Evolutionary conservation across 1,140 invertebrate genomes (phyloP).

Genomic region (Uloborus diversus): DNA sequence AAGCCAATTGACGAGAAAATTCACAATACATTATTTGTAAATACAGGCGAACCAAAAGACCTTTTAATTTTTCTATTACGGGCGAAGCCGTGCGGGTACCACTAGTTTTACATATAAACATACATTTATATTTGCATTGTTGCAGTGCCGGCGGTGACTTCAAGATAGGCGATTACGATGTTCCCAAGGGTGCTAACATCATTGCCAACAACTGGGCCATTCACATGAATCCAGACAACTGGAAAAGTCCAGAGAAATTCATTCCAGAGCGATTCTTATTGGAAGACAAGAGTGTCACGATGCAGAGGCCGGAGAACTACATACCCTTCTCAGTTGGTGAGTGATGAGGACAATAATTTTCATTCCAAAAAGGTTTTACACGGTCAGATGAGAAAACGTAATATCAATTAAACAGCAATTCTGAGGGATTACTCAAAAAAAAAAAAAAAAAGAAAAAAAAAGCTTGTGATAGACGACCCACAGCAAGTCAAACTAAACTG

Average conservation of each 20-base stretch:
- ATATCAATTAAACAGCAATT: not conserved
- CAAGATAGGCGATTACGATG: slow-evolving; percentile 60
- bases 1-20: too few relatives aligned
- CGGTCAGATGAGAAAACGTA: not conserved
- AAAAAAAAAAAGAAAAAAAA: not conserved
- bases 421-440: not conserved
- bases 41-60: not conserved
- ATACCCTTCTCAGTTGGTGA: not conserved
- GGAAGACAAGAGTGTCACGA: slow-evolving; percentile 46
- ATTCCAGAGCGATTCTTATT: slow-evolving; percentile 73
- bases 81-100: not conserved
- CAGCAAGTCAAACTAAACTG: too few relatives aligned
- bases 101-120: not conserved
- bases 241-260: slow-evolving; percentile 76
- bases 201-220: slow-evolving; percentile 75
- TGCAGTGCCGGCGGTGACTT: slow-evolving; percentile 25
- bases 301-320: not conserved
- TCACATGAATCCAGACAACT: slow-evolving; percentile 74
- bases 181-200: slow-evolving; percentile 71
- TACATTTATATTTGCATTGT: not conserved
- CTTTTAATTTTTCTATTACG: not conserved
- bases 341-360: not conserved
- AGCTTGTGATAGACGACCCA: too few relatives aligned
- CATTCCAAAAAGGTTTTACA: not conserved
- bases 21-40: not conserved